A percentile compares a stretch with the other conserved stretches of the same genome.
phyloP scores from a whole-genome alignment of 2,888 invertebrate species.

The Glyphotaelius pellucidus region DNA sequence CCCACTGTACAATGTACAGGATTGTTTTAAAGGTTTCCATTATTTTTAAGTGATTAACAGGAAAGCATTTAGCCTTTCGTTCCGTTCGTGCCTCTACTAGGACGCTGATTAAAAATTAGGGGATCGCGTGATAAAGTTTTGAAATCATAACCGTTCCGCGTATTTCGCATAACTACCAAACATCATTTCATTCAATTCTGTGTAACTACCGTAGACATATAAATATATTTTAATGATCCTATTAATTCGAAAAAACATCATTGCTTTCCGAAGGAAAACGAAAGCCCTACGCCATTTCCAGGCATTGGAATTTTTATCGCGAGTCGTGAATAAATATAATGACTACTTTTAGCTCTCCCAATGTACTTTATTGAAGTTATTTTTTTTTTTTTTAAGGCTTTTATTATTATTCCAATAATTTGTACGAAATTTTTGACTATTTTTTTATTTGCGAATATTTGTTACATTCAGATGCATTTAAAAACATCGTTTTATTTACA shows the following conservation, averaged over 20 bases:
- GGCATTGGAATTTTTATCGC: background rate
- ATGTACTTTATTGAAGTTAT: background rate
- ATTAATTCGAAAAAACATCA: background rate
- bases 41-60: background rate
- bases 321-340: background rate
- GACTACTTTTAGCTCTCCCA: background rate
- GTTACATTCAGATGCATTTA: constrained; percentile 63
- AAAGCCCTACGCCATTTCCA: background rate
- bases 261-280: background rate
- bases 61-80: background rate
- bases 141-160: background rate
- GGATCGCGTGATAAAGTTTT: background rate
- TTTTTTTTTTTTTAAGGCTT: background rate
- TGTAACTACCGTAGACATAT: background rate
- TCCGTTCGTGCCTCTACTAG: background rate
- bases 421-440: constrained; percentile 28
- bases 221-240: background rate
- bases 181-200: background rate
- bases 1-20: background rate
- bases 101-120: background rate
- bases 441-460: constrained; percentile 65
- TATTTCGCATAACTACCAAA: background rate
- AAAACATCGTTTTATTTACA: constrained; percentile 65
- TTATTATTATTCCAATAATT: constrained; percentile 36
- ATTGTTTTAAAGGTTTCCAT: background rate